These are phyloP conservation scores for Nasonia longicornis DNA, from an alignment of 1,140 invertebrate species.

Conservation along the genomic window DNA sequence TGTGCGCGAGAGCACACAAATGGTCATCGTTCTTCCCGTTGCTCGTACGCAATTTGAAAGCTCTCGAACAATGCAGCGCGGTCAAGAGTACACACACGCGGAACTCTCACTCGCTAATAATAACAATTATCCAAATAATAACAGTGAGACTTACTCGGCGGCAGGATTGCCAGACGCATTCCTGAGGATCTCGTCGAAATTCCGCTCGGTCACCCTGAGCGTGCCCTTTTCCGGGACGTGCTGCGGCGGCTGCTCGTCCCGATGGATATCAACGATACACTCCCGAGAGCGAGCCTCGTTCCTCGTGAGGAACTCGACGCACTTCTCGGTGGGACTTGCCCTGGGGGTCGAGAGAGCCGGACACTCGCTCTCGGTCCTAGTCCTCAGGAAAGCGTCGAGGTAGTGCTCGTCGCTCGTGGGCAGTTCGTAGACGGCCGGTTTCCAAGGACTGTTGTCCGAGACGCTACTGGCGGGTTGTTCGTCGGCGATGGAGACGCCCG, in stretches of 20 bases:
- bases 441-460: constrained; percentile 49
- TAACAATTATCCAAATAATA: neutral
- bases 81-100: too few species aligned
- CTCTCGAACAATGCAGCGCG: too few species aligned
- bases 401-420: constrained; percentile 59
- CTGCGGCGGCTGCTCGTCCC: constrained; percentile 47
- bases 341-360: constrained; percentile 55
- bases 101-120: neutral
- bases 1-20: too few species aligned
- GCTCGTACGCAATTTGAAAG: too few species aligned
- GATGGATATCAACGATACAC: constrained; percentile 45
- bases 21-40: too few species aligned
- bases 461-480: constrained; percentile 8
- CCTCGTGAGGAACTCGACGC: constrained; percentile 63
- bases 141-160: constrained; percentile 50
- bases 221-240: constrained; percentile 54
- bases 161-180: neutral
- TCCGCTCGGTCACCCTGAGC: constrained; percentile 47
- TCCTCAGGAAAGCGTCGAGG: constrained; percentile 60
- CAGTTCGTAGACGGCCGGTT: constrained; percentile 53
- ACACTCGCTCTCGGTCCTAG: constrained; percentile 46
- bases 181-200: neutral
- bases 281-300: constrained; percentile 49
- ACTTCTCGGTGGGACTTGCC: constrained; percentile 67
- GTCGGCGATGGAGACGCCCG: constrained; percentile 3